Percentiles rank a stretch among this genome's conserved stretches.
These are phyloP conservation scores for Strongylocentrotus purpuratus DNA, from an alignment of 35 echinoderm and acorn worm species.

Conservation along the genomic window DNA sequence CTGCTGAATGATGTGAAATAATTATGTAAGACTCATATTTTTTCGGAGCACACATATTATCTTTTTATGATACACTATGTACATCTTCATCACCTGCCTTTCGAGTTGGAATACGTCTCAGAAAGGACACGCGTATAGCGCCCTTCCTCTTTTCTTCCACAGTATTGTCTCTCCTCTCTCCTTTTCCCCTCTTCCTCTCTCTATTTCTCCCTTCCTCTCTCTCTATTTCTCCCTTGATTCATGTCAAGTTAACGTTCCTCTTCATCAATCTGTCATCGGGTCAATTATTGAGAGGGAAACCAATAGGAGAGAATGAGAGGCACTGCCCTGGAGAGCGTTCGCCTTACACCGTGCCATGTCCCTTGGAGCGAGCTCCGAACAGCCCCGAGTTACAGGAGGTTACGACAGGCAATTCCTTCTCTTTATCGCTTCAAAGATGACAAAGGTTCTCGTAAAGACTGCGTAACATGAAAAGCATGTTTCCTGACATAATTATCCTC, in stretches of 20 bases:
- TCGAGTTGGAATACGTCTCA: neutral
- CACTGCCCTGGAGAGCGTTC: neutral
- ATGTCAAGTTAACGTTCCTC: neutral
- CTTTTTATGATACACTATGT: neutral
- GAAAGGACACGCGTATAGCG: neutral
- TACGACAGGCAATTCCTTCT: neutral
- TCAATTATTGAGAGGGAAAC: conserved; percentile 1
- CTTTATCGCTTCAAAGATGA: neutral
- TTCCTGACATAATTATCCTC: neutral
- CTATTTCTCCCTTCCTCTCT: neutral
- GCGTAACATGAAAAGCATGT: neutral
- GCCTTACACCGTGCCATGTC: neutral
- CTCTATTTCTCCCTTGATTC: neutral
- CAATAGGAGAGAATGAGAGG: neutral
- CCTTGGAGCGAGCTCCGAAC: neutral
- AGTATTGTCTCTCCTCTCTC: neutral
- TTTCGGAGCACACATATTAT: neutral
- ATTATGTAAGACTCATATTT: neutral
- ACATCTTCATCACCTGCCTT: neutral
- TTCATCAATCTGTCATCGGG: conserved; percentile 10
- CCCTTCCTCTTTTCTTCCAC: neutral
- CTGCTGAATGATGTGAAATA: too few species aligned
- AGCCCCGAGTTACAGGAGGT: neutral
- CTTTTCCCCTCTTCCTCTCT: neutral
- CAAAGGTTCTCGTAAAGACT: neutral